Percentiles rank a stretch among this genome's conserved stretches.
Conservation (phyloP, 1,140 invertebrate species). For the Zaprionus camerounensis region DNA sequence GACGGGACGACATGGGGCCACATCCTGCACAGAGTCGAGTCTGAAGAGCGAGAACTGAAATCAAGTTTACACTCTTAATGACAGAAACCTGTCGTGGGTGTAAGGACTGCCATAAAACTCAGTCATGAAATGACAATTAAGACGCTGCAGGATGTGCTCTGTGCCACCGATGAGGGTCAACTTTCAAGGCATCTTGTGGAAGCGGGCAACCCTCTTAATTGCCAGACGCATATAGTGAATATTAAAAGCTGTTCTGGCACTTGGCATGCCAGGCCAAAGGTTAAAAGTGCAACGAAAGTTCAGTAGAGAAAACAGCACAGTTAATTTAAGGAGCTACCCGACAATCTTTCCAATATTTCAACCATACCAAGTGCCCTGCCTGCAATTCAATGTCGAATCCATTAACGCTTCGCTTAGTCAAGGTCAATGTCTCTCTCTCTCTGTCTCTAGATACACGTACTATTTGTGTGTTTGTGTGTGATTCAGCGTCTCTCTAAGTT, state of each 20-base stretch:
- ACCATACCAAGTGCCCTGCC: slow-evolving; percentile 7
- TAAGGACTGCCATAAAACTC: slow-evolving; percentile 37
- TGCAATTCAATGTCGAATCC: slow-evolving; percentile 47
- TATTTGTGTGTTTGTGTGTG: slow-evolving; percentile 10
- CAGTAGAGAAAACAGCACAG: slow-evolving; percentile 7
- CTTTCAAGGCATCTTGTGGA: slow-evolving; percentile 29
- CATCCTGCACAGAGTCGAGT: slow-evolving; percentile 22
- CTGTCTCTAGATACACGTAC: slow-evolving; percentile 12
- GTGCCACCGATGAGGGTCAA: slow-evolving; percentile 22
- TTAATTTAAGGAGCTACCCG: not conserved
- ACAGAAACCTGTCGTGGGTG: slow-evolving; percentile 28
- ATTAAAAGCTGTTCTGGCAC: slow-evolving; percentile 7
- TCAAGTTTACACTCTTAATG: slow-evolving; percentile 55
- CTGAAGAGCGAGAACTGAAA: slow-evolving; percentile 22
- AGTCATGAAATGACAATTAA: slow-evolving; percentile 27
- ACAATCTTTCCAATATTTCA: not conserved
- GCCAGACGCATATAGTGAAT: slow-evolving; percentile 11
- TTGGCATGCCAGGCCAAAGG: slow-evolving; percentile 13
- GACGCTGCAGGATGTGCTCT: slow-evolving; percentile 19
- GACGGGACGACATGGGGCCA: slow-evolving; percentile 9
- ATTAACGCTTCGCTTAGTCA: slow-evolving; percentile 50
- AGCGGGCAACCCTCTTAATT: slow-evolving; percentile 20
- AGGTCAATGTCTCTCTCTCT: slow-evolving; percentile 50
- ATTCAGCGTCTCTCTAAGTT: slow-evolving; percentile 11
- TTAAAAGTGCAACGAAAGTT: slow-evolving; percentile 29